Evolutionary conservation across 2,888 invertebrate genomes (phyloP).

Genomic region (Uloborus plumipes): DNA sequence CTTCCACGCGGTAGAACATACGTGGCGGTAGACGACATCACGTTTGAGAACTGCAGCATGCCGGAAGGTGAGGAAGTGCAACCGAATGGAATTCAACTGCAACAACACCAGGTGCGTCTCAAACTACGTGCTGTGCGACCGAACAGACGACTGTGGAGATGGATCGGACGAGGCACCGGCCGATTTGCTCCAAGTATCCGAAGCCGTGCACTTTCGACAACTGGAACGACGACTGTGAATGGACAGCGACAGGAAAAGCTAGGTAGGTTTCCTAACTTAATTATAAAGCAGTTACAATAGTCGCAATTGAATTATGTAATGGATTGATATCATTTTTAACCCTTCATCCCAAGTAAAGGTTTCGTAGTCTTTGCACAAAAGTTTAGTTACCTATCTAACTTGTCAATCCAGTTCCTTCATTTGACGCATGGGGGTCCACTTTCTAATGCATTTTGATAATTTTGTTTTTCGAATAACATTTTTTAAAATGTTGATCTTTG

Average conservation of each 20-base stretch:
- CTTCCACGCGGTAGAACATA: constrained; percentile 10
- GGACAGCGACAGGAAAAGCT: constrained; percentile 37
- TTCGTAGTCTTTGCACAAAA: too few species aligned
- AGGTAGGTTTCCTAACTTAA: constrained; percentile 20
- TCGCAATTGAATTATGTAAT: too few species aligned
- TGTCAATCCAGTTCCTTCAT: too few species aligned
- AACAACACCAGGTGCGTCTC: constrained; percentile 53
- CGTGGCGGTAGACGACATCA: constrained; percentile 60
- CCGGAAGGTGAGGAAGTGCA: constrained; percentile 21
- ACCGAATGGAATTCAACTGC: constrained; percentile 33
- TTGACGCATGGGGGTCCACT: too few species aligned
- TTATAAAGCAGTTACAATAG: too few species aligned
- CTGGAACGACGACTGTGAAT: constrained; percentile 45
- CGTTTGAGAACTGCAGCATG: constrained; percentile 57
- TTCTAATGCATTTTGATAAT: too few species aligned
- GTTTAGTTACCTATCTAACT: too few species aligned
- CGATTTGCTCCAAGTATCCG: constrained; percentile 45
- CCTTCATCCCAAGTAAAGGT: too few species aligned
- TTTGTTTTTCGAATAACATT: too few species aligned
- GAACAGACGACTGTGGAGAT: constrained; percentile 65
- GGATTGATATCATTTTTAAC: too few species aligned
- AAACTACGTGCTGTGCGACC: constrained; percentile 50
- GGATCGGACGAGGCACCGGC: constrained; percentile 60
- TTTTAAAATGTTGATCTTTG: too few species aligned
- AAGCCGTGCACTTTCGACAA: constrained; percentile 58